Evolutionary conservation across 2,113 vertebrate species (phyloP).

Genomic region (Osmerus eperlanus): DNA sequence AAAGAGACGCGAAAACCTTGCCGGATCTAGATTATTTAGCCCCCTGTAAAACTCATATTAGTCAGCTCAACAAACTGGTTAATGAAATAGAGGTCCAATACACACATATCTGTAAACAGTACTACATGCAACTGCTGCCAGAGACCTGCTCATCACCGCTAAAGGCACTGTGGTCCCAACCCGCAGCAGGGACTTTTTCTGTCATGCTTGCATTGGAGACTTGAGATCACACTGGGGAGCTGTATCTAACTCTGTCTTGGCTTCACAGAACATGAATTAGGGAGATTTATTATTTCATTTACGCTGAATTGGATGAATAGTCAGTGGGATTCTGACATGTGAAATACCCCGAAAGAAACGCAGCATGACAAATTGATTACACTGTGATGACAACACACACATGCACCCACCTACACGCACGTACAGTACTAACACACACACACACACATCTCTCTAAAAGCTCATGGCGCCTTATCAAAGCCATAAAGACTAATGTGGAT

Average conservation of each 20-base stretch:
- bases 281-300: no score
- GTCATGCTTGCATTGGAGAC: no score
- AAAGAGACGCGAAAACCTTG: constrained; percentile 26
- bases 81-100: constrained; percentile 66
- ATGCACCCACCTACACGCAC: background rate
- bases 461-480: background rate
- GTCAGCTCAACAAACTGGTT: constrained; percentile 66
- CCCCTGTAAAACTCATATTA: constrained; percentile 65
- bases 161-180: background rate
- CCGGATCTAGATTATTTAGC: constrained; percentile 41
- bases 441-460: background rate
- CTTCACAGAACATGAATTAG: background rate
- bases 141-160: constrained; percentile 55
- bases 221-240: background rate
- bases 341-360: no score
- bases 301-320: no score
- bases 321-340: no score
- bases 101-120: constrained; percentile 67
- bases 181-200: no score
- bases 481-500: background rate
- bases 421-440: background rate
- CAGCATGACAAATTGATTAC: no score
- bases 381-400: no score
- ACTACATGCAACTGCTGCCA: constrained; percentile 44
- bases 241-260: background rate